Evolutionary conservation across 2,888 invertebrate genomes (phyloP).

Genomic region (Andricus quercusramuli): DNA sequence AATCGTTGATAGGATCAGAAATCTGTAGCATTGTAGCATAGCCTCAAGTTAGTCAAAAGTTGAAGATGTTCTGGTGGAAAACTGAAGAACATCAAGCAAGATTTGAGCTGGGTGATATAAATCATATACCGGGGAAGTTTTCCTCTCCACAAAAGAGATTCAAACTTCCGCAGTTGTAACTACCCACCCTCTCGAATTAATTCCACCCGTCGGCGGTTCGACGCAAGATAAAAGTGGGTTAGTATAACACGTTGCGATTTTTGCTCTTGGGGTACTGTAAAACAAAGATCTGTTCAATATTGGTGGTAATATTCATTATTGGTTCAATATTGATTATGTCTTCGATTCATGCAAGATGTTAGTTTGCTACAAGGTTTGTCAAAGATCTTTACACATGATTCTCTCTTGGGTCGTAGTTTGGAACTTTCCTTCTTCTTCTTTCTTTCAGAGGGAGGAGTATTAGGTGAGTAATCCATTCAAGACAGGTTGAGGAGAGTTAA

Average conservation of each 20-base stretch:
- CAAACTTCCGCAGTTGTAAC: constrained; percentile 11
- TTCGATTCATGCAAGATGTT: too few species aligned
- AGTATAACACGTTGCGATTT: constrained; percentile 6
- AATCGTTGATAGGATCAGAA: background rate
- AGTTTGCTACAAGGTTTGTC: too few species aligned
- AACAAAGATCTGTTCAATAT: too few species aligned
- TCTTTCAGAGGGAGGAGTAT: background rate
- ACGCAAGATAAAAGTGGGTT: constrained; percentile 19
- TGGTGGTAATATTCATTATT: too few species aligned
- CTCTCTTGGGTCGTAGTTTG: too few species aligned
- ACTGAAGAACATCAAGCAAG: background rate
- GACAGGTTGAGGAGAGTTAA: too few species aligned
- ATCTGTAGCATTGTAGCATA: background rate
- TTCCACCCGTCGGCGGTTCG: background rate
- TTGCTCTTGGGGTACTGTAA: too few species aligned
- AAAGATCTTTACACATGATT: too few species aligned
- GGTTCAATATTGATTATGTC: too few species aligned
- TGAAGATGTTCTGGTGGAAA: background rate
- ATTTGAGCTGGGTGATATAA: background rate
- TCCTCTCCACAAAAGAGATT: background rate
- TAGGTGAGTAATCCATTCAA: too few species aligned
- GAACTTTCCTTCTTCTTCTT: background rate
- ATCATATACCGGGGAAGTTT: constrained; percentile 39
- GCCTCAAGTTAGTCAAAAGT: background rate
- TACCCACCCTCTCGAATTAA: background rate